Base-by-base conservation (phyloP, 2,888 invertebrate species). In the Epistrophe grossulariae region DNA sequence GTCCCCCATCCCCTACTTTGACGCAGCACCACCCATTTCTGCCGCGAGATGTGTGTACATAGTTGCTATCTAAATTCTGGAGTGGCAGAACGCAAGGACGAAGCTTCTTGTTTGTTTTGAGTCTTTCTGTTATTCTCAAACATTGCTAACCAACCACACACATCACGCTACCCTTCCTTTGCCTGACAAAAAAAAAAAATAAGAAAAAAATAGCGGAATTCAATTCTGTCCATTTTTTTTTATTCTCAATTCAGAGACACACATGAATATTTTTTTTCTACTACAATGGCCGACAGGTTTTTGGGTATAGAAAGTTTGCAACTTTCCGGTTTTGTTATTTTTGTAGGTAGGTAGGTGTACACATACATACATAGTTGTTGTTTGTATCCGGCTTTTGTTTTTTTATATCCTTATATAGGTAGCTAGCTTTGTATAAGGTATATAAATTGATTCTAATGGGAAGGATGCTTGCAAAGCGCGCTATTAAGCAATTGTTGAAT, bases 371-470 rank as follows among this genome's bases (percentile, higher is more conserved):
- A 1, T 15, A 17, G 9, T 48, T 17, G 48, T 48, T 48, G 48
- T 57, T 24, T 57, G 35, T 35, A 15, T 43, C 40, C 9, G 45
- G 11, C 6, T 19, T 5, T 50, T 48, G 17, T 24, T 60, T 40
- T 35, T 38, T 40, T 60, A 28, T 38, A 48, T 60, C 38, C 40
- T 10, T 45, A 1, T 24, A 24, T 24, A 24, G 24, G 24, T 8
- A 45, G 28, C 64, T 43, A 9, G 43, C 19, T 64, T 43, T 71
- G 17, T 77, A 74, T 5, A 24, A n/a, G 24, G 55, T 76, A 72
- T 73, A 68, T 78, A 82, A 82, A 85, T 85, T 85, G 85, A 85
- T 82, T 85, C 85, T 85, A 82, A 81, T 64, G 64, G 81, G 62
- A 70, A 74, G 60, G 80, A 68, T 77, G 66, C 50, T 78, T 40